Evolutionary conservation across 1,140 invertebrate genomes (phyloP).

Genomic region (Stegodyphus dumicola): DNA sequence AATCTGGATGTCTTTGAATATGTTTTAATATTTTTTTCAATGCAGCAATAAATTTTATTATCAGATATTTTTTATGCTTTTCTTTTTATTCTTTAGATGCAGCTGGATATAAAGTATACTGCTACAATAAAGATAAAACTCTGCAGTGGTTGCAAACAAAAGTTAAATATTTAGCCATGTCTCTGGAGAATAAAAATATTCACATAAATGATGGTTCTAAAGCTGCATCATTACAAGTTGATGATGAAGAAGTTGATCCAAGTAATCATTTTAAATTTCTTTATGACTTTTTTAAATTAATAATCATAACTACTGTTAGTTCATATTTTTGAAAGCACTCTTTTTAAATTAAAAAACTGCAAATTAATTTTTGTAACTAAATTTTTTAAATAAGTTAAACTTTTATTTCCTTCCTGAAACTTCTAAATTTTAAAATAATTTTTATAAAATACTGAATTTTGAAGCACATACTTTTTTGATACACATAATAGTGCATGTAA

Average conservation of each 20-base stretch:
- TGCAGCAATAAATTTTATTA: too few species aligned
- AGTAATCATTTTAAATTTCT: constrained; percentile 10
- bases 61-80: too few species aligned
- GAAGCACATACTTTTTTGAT: too few species aligned
- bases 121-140: constrained; percentile 34
- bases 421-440: too few species aligned
- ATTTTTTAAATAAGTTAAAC: too few species aligned
- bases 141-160: constrained; percentile 40
- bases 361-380: too few species aligned
- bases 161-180: constrained; percentile 16
- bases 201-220: constrained; percentile 38
- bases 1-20: too few species aligned
- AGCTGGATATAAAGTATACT: constrained; percentile 32
- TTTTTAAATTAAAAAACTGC: neutral
- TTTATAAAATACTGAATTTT: too few species aligned
- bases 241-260: constrained; percentile 30
- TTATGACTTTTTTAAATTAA: neutral
- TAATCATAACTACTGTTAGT: neutral
- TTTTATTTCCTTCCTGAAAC: too few species aligned
- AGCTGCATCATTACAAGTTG: constrained; percentile 14
- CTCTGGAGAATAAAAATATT: constrained; percentile 14
- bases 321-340: neutral
- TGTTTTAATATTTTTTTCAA: too few species aligned
- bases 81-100: constrained; percentile 17
- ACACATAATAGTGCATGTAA: too few species aligned